Evolutionary conservation across 2,797 vertebrate species (phyloP), one percentile per base, ranked within the genome.

Genomic region (Hydrocynus forskahlii): DNA sequence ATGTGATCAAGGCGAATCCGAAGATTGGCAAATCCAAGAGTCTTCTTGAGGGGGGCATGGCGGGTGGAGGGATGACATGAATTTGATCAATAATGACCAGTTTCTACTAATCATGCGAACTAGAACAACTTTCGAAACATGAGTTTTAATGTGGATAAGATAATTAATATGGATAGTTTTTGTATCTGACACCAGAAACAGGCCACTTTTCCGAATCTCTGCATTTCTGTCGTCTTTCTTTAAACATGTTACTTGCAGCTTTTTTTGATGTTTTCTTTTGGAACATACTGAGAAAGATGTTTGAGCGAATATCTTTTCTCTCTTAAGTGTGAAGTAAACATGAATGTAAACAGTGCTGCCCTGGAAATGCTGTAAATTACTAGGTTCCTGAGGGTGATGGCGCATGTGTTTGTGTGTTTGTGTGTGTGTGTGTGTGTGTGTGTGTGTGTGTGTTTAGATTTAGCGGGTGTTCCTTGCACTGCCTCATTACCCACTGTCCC

Each of bases 401-500:
- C 10, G 19, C 17, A 29, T 64, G 23, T n/a, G 0, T 63, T 2
- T 63, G 8, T 77, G 63, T 68, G 50, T 59, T 38, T 29, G 57
- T 43, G 7, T 14, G 12, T 21, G 60, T 67, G 38, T 75, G 72
- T 52, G 16, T 64, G 50, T 77, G 54, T 70, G 54, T 63, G 59
- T 19, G 38, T 60, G 1, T 8, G 16, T 45, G 64, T 69, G 66
- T 71, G 38, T 76, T 50, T 76, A 35, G 59, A 50, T 63, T 50
- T 64, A 35, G 59, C 59, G 50, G 74, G 21, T 67, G 62, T 54
- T 66, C 45, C 29, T 63, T 38, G 75, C 21, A 83, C 84, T 2
- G 91, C 85, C 89, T 94, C 92, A 93, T 93, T 93, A 94, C 91
- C 88, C 87, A 86, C 88, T 77, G 87, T 85, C 90, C 91, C 85